These are phyloP conservation scores for Mormyrus hasselquistii DNA, from an alignment of 2,797 vertebrate species.

Conservation along the genomic window DNA sequence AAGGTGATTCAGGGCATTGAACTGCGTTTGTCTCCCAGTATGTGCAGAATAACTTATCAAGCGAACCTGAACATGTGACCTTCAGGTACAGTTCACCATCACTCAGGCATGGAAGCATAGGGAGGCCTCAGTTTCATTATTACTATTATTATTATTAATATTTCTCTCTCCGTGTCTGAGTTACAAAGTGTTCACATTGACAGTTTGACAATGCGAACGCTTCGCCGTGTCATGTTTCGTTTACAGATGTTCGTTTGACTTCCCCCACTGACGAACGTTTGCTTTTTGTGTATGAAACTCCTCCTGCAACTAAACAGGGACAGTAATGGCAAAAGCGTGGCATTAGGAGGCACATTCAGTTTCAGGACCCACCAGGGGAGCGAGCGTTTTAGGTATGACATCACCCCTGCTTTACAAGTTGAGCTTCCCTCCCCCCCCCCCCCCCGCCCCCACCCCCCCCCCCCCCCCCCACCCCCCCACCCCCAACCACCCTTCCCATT, in stretches of 20 bases:
- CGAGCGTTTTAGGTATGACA: conserved; percentile 36
- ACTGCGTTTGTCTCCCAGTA: neutral
- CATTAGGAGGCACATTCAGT: conserved; percentile 44
- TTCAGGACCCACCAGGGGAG: conserved; percentile 35
- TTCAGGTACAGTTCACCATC: conserved; percentile 12
- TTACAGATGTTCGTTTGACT: conserved; percentile 16
- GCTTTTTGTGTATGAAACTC: conserved; percentile 32
- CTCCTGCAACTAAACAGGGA: conserved; percentile 30
- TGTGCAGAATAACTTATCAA: neutral
- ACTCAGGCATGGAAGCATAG: neutral
- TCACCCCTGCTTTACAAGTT: conserved; percentile 34
- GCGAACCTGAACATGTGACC: conserved; percentile 14
- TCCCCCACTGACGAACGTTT: conserved; percentile 39
- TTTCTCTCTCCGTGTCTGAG: conserved; percentile 12
- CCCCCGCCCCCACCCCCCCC: no score
- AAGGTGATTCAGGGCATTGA: neutral
- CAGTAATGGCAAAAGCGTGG: conserved; percentile 37
- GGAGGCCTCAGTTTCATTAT: neutral
- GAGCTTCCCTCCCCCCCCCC: neutral
- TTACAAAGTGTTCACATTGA: conserved; percentile 18
- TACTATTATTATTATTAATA: neutral
- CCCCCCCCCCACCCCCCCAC: no score
- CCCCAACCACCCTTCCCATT: no score
- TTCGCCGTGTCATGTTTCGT: conserved; percentile 31
- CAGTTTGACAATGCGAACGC: conserved; percentile 33